Evolutionary conservation across 2,113 vertebrate species (phyloP).

Genomic region (Fulica atra): DNA sequence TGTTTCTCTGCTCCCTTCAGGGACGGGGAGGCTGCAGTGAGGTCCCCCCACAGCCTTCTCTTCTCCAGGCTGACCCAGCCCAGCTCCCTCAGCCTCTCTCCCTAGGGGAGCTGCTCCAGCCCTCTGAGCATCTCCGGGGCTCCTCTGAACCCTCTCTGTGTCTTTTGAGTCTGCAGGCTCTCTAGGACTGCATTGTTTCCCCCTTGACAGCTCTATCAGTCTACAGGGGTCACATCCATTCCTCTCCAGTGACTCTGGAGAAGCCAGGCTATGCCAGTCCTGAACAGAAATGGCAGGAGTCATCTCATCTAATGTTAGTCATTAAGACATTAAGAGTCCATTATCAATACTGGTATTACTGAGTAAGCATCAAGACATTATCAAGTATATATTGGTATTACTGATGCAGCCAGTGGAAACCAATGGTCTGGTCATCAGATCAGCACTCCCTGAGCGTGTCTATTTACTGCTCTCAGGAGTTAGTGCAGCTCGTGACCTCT

Average conservation of each 20-base stretch:
- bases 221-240: background rate
- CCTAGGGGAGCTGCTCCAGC: too few relatives aligned
- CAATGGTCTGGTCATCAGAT: background rate
- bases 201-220: background rate
- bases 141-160: too few relatives aligned
- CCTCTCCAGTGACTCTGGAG: background rate
- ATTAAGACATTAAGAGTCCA: background rate
- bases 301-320: background rate
- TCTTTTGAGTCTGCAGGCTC: background rate
- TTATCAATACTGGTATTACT: background rate
- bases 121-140: too few relatives aligned
- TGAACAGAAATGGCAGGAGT: background rate
- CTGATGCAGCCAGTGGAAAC: too few relatives aligned
- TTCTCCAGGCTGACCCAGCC: too few relatives aligned
- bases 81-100: too few relatives aligned
- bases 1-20: too few relatives aligned
- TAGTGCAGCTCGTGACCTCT: background rate
- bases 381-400: background rate
- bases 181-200: accelerated
- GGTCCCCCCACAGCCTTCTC: too few relatives aligned
- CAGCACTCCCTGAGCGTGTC: background rate
- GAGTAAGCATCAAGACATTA: background rate
- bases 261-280: background rate
- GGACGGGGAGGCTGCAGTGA: too few relatives aligned
- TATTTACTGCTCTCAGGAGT: background rate